phyloP scores from a whole-genome alignment of 2,113 vertebrate genomes.

The Leptodactylus fuscus region DNA sequence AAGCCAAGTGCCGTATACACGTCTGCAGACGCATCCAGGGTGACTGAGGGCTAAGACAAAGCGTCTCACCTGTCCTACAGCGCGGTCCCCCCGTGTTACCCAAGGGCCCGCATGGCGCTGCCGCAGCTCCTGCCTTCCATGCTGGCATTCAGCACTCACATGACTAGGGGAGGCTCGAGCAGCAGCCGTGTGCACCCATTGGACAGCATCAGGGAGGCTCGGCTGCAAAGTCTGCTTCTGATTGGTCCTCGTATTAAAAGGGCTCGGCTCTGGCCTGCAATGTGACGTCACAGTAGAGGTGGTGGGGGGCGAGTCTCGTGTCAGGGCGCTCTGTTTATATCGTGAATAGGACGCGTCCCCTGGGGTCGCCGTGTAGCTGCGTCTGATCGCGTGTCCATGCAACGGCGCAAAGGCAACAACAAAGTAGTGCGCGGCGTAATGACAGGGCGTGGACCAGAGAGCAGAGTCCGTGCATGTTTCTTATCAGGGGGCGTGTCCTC shows the following conservation, averaged over 20 bases:
- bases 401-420: background rate
- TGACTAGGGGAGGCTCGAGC: slow-evolving; percentile 67
- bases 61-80: background rate
- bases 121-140: slow-evolving; percentile 71
- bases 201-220: slow-evolving; percentile 66
- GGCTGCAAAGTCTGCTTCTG: slow-evolving; percentile 62
- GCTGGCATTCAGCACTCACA: slow-evolving; percentile 81
- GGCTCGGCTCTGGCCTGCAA: slow-evolving; percentile 61
- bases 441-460: background rate
- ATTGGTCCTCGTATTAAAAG: slow-evolving; percentile 69
- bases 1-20: background rate
- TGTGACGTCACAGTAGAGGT: slow-evolving; percentile 54
- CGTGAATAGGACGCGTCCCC: background rate
- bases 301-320: background rate
- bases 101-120: slow-evolving; percentile 58
- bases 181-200: slow-evolving; percentile 47
- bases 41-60: too few species aligned
- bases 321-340: background rate
- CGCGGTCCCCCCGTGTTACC: slow-evolving; percentile 11
- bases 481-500: background rate
- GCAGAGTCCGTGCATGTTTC: background rate
- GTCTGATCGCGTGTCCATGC: too few species aligned
- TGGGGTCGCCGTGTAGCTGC: background rate
- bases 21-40: background rate
- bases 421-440: background rate